A percentile compares a stretch with the other conserved stretches of the same genome.
Evolutionary conservation across 2,113 vertebrate genomes (phyloP).

Genomic region (Montifringilla adamsi): DNA sequence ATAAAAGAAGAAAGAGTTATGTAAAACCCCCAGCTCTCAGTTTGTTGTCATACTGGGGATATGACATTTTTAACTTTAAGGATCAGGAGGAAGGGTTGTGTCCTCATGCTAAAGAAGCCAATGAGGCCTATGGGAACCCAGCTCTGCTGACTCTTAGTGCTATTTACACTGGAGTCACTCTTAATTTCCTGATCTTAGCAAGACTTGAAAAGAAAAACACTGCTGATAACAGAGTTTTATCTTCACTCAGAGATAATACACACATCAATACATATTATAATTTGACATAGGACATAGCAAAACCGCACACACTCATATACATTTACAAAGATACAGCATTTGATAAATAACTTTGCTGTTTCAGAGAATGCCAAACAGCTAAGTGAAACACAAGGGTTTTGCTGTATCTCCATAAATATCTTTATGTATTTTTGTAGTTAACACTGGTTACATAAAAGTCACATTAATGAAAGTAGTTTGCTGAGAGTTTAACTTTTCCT

Average conservation of each 20-base stretch:
- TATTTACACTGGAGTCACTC: constrained; percentile 23
- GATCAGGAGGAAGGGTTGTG: not conserved
- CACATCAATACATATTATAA: not conserved
- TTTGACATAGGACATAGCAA: not conserved
- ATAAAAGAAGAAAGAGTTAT: not conserved
- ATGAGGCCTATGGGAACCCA: not conserved
- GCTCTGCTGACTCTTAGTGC: not conserved
- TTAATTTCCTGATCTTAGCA: constrained; percentile 39
- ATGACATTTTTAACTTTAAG: constrained; percentile 1
- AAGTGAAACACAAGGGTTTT: not conserved
- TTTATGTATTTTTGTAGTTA: not conserved
- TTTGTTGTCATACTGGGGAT: not conserved
- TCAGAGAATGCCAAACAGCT: not conserved
- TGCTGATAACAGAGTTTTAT: not conserved
- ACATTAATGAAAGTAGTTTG: not conserved
- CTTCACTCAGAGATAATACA: not conserved
- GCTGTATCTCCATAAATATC: not conserved
- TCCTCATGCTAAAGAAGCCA: not conserved
- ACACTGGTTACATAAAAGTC: not conserved
- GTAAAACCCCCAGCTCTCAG: not conserved
- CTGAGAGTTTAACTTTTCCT: not conserved
- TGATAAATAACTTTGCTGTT: not conserved
- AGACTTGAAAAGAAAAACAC: constrained; percentile 12
- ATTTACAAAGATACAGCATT: not conserved
- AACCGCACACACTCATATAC: not conserved